A percentile compares a stretch with the other conserved stretches of the same genome.
phyloP scores from a whole-genome alignment of 2,113 vertebrate species.

The Opisthocomus hoazin region DNA sequence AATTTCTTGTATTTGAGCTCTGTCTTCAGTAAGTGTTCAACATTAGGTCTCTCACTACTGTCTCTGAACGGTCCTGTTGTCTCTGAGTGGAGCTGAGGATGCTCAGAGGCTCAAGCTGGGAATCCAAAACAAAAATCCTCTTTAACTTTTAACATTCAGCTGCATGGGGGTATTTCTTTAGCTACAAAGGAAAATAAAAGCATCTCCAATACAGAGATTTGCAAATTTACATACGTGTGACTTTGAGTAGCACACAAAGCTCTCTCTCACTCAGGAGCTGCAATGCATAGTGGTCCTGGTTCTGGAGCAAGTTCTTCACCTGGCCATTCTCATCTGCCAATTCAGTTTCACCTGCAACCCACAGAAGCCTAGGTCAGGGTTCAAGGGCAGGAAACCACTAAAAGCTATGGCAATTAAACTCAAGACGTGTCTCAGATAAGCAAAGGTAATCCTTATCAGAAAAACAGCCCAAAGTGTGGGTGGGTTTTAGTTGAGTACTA shows the following conservation, averaged over 20 bases:
- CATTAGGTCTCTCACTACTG: too few relatives aligned
- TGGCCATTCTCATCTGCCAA: constrained; percentile 15
- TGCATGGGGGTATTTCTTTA: not conserved
- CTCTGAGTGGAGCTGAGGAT: not conserved
- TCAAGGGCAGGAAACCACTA: not conserved
- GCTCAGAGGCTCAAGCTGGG: not conserved
- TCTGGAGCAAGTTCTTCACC: constrained; percentile 27
- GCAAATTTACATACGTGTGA: not conserved
- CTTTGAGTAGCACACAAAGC: not conserved
- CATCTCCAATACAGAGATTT: not conserved
- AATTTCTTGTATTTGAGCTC: not conserved
- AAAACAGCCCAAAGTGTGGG: not conserved
- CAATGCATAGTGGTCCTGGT: not conserved
- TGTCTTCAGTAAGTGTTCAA: not conserved
- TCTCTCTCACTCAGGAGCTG: constrained; percentile 20
- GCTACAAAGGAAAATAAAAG: not conserved
- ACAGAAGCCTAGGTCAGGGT: not conserved
- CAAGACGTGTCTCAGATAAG: not conserved
- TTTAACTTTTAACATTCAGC: not conserved
- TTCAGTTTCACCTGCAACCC: constrained; percentile 15
- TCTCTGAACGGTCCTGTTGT: too few relatives aligned
- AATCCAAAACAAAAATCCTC: not conserved
- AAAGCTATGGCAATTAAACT: not conserved
- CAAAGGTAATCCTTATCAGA: not conserved
- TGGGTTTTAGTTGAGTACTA: not conserved